Base-by-base conservation (phyloP, 2,888 invertebrate species). In the Danaus chrysippus region DNA sequence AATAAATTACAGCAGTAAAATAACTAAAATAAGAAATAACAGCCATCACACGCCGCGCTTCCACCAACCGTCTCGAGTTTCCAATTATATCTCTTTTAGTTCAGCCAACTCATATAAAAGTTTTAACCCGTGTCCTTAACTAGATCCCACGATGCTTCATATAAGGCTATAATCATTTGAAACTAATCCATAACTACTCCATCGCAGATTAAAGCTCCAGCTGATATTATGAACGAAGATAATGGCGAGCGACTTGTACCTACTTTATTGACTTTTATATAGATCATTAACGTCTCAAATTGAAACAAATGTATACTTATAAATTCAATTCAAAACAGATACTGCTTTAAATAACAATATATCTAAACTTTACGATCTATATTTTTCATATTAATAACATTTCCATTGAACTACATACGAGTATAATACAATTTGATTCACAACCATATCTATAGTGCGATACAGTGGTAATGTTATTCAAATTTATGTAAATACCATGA, bases 71-170 rank as follows among this genome's bases (percentile, higher is more conserved):
- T 81, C 83, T 86, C 79, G 75, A 84, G 82, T 87, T 89, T 89
- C 86, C 88, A 89, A 90, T 89, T 87, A 88, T 84, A 87, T 84
- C 82, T 80, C 83, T 79, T 82, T 77, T 73, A 84, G 81, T 85
- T 86, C 77, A 83, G 80, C 81, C 77, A 87, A 87, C 84, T 88
- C 85, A 81, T 85, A 87, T 87, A 88, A 89, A 90, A 90, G 82
- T 89, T 90, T 74, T 76, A 77, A 81, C 81, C 76, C 76, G 77
- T 82, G 81, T 81, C 82, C 79, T 81, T 76, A 74, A 73, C 73
- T 74, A 72, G 72, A 74, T 74, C 72, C 63, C 66, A 65, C 70
- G 69, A 73, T 73, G 68, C 71, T 70, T 73, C 76, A 71, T 71
- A 68, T 70, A 69, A 65, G 68, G 70, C 69, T 71, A 71, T 71